phyloP scores from a whole-genome alignment of 2,888 invertebrate species.

The Chaitophorus viminalis region DNA sequence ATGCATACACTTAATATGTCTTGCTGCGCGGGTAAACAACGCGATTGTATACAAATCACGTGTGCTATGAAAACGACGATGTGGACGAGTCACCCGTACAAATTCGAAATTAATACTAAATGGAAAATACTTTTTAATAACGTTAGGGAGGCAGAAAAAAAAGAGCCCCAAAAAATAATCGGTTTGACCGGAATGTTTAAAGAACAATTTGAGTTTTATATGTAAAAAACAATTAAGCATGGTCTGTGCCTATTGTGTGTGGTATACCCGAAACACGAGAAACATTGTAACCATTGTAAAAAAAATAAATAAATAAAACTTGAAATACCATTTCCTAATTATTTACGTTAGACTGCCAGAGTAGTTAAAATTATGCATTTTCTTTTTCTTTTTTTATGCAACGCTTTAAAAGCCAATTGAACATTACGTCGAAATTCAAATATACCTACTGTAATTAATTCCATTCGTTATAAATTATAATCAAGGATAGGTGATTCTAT shows the following conservation, averaged over 20 bases:
- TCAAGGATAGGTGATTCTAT: background rate
- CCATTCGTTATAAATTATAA: background rate
- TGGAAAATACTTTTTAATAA: slow-evolving; percentile 31
- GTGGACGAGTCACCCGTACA: background rate
- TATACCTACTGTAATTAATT: background rate
- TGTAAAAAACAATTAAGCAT: background rate
- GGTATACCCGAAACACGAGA: background rate
- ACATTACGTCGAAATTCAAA: background rate
- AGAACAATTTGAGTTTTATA: background rate
- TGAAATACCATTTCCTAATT: background rate
- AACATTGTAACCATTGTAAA: background rate
- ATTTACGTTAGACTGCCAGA: no score
- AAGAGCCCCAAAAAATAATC: background rate
- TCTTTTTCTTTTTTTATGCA: background rate
- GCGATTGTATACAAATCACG: background rate
- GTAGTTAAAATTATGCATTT: background rate
- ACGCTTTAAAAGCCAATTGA: background rate
- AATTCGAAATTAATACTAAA: slow-evolving; percentile 10
- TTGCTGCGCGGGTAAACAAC: no score
- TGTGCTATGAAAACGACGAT: background rate
- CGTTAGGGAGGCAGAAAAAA: background rate
- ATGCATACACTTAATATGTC: no score
- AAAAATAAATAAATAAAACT: background rate
- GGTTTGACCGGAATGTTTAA: background rate
- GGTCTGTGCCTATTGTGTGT: background rate